Conservation (phyloP, 1,140 invertebrate species). For the Holotrichia oblita region DNA sequence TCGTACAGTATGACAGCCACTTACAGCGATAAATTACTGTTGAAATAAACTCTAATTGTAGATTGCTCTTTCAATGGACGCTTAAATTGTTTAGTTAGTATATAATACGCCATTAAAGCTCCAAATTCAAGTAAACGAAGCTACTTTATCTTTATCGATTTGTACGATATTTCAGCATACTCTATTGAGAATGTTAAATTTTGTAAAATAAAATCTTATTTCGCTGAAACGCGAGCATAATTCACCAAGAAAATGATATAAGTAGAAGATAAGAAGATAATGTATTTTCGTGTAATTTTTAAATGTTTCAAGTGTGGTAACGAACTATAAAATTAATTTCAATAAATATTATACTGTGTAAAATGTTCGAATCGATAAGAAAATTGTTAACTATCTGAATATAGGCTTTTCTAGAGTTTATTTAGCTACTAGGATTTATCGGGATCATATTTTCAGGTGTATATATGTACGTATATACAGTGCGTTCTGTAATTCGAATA, state of each 20-base stretch:
- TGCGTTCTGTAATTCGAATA: background rate
- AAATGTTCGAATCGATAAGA: background rate
- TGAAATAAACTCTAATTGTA: too few species aligned
- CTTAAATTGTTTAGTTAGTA: too few species aligned
- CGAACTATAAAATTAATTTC: background rate
- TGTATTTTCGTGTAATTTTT: slow-evolving; percentile 16
- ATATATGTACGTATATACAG: background rate
- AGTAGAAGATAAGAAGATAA: background rate
- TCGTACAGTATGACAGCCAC: too few species aligned
- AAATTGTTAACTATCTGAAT: background rate
- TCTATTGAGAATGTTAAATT: background rate
- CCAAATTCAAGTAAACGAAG: too few species aligned
- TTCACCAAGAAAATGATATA: background rate
- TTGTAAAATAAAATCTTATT: background rate
- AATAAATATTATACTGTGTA: background rate
- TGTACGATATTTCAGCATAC: background rate
- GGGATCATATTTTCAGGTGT: slow-evolving; percentile 31
- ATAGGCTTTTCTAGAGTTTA: slow-evolving; percentile 23
- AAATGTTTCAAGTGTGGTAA: background rate
- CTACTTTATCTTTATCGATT: background rate
- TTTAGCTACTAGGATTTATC: slow-evolving; percentile 19
- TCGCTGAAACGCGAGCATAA: background rate
- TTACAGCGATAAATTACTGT: too few species aligned
- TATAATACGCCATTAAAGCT: too few species aligned
- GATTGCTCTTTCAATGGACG: too few species aligned